Evolutionary conservation across 2,797 vertebrate species (phyloP).

Genomic region (Phataginus tetradactyla): DNA sequence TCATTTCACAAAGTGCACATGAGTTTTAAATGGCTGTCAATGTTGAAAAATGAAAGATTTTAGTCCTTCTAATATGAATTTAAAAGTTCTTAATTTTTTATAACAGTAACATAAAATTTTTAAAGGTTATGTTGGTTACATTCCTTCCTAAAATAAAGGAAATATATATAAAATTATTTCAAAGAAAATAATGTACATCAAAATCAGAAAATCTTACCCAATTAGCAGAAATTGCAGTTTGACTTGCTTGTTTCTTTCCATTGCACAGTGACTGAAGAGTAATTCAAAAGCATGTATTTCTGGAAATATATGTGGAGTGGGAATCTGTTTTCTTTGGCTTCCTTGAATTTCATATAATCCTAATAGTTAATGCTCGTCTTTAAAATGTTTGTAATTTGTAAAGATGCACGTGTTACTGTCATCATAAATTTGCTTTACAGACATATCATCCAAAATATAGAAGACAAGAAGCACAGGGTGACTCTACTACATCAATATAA

Average conservation of each 20-base stretch:
- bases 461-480: background rate
- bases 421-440: background rate
- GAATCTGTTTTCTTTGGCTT: slow-evolving; percentile 23
- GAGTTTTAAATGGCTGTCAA: background rate
- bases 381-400: background rate
- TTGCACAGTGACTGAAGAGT: background rate
- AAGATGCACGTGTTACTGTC: background rate
- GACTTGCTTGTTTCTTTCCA: background rate
- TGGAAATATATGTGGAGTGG: accelerated
- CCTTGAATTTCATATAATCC: background rate
- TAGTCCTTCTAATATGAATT: background rate
- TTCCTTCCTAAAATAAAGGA: slow-evolving; percentile 3
- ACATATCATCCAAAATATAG: background rate
- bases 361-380: background rate
- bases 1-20: background rate
- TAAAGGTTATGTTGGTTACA: background rate
- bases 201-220: background rate
- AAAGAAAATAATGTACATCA: background rate
- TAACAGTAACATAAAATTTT: background rate
- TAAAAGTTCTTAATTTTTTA: background rate
- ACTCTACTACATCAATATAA: background rate
- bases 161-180: background rate
- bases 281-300: background rate
- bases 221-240: background rate
- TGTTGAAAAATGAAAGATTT: background rate